Base-by-base conservation (phyloP, 2,797 vertebrate genomes). In the Distichodus sexfasciatus region DNA sequence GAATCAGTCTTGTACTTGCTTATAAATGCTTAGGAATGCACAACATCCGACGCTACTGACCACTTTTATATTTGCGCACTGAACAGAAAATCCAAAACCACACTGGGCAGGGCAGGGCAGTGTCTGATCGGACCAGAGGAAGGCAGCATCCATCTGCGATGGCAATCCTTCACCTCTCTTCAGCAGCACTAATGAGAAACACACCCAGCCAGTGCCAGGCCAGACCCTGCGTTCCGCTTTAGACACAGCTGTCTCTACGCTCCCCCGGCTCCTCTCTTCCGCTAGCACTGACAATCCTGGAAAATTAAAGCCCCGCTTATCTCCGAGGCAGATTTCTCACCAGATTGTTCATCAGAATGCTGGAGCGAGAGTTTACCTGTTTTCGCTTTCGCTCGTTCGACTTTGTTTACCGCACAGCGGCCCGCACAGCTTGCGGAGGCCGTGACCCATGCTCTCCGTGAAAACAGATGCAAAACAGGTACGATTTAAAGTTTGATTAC, bases 401-500 rank as follows among this genome's bases (percentile, higher is more conserved):
- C 58, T 75, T 81, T 69, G 66, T 76, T 68, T 35, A 58, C 31
- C 26, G 48, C 36, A 17, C 12, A 15, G 9, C 62, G 62, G 59
- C 28, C 50, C 33, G 46, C 14, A 21, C 35, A 36, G 46, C 26
- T 40, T 53, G 33, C 14, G 3, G 48, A 33, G 24, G 40, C 17
- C 47, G 28, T 40, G 60, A 19, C 58, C 47, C 15, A n/a, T 35
- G 6, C 31, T 36, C 12, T 4, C 24, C 23, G 40, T 36, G 76
- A 66, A 83, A 75, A 72, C 76, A 84, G 78, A 73, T 83, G 79
- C 72, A 55, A 75, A 66, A 72, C 69, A 55, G 68, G 72, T 74
- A 75, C 77, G 69, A 83, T 86, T 24, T 85, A 80, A 86, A 84
- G 81, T 79, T 72, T 75, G 76, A 84, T 87, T 84, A 83, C 63